These are phyloP conservation scores for Drymodes brunneopygia DNA, from an alignment of 2,113 vertebrate genomes.

Conservation along the genomic window DNA sequence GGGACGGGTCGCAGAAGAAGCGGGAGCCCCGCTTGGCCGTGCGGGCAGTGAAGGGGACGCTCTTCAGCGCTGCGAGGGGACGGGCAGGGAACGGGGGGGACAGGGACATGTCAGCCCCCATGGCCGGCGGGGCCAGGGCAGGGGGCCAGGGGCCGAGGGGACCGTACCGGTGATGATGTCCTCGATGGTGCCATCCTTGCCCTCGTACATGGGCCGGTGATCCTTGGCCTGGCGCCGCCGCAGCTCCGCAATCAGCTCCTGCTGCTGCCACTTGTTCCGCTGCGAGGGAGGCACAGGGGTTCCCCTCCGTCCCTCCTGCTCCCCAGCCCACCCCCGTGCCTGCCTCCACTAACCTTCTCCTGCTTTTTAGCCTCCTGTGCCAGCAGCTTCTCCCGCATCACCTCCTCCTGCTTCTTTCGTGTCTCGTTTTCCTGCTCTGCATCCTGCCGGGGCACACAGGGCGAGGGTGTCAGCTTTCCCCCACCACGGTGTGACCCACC, in stretches of 20 bases:
- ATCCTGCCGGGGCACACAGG: conserved; percentile 66
- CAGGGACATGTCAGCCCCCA: conserved; percentile 38
- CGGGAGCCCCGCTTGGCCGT: conserved; percentile 96
- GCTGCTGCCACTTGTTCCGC: conserved; percentile 89
- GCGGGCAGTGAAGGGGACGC: conserved; percentile 96
- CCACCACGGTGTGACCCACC: rapidly evolving
- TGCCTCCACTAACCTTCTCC: conserved; percentile 78
- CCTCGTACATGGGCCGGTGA: conserved; percentile 93
- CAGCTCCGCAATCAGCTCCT: conserved; percentile 91
- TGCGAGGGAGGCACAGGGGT: conserved; percentile 60
- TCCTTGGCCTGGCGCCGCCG: conserved; percentile 91
- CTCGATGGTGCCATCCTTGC: conserved; percentile 95
- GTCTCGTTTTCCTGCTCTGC: conserved; percentile 88
- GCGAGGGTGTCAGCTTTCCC: background rate
- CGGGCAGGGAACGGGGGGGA: conserved; percentile 14
- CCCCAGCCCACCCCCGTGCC: rapidly evolving
- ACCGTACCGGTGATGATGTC: conserved; percentile 94
- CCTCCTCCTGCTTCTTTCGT: conserved; percentile 92
- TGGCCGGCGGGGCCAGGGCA: background rate
- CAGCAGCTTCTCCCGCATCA: conserved; percentile 90
- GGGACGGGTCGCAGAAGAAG: conserved; percentile 96
- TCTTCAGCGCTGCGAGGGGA: conserved; percentile 89
- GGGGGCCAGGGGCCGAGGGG: background rate
- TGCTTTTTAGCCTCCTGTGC: conserved; percentile 95
- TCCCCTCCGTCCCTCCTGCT: rapidly evolving